Percentiles rank a stretch among this genome's conserved stretches.
These are phyloP conservation scores for Atherinosoma microstoma DNA, from an alignment of 2,797 vertebrate genomes.

Conservation along the genomic window DNA sequence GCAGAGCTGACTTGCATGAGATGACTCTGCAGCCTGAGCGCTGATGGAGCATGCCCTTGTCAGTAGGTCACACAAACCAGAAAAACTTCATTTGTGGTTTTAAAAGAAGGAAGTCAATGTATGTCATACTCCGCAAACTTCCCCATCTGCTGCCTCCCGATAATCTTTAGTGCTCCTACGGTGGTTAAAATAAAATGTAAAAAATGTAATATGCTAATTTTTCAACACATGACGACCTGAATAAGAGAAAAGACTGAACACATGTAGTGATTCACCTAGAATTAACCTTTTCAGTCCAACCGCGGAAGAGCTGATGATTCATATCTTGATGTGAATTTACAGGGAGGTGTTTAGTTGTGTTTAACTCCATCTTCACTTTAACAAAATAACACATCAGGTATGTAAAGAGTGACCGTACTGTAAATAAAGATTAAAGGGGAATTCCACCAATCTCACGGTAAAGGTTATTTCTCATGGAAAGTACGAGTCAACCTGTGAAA, in stretches of 20 bases:
- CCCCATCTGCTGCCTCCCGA: background rate
- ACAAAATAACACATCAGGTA: background rate
- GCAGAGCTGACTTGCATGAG: background rate
- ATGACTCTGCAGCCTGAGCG: slow-evolving; percentile 18
- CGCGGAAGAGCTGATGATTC: too few relatives aligned
- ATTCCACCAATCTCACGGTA: background rate
- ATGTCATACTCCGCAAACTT: slow-evolving; percentile 9
- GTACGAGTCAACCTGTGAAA: background rate
- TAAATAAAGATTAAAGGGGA: slow-evolving; percentile 19
- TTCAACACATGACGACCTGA: background rate
- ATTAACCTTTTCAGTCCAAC: too few relatives aligned
- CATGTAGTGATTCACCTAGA: background rate
- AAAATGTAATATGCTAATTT: background rate
- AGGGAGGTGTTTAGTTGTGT: background rate
- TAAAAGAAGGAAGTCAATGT: slow-evolving; percentile 15
- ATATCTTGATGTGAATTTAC: background rate
- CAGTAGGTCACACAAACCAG: slow-evolving; percentile 28
- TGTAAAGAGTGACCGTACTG: background rate
- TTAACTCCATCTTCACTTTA: background rate
- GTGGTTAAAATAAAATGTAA: background rate
- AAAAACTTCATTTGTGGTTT: slow-evolving; percentile 16
- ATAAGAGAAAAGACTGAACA: background rate
- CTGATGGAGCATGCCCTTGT: slow-evolving; percentile 8
- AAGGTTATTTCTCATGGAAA: slow-evolving; percentile 12
- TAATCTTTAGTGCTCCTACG: background rate